phyloP scores from a whole-genome alignment of 2,888 invertebrate genomes.

The Apamea epomidion region DNA sequence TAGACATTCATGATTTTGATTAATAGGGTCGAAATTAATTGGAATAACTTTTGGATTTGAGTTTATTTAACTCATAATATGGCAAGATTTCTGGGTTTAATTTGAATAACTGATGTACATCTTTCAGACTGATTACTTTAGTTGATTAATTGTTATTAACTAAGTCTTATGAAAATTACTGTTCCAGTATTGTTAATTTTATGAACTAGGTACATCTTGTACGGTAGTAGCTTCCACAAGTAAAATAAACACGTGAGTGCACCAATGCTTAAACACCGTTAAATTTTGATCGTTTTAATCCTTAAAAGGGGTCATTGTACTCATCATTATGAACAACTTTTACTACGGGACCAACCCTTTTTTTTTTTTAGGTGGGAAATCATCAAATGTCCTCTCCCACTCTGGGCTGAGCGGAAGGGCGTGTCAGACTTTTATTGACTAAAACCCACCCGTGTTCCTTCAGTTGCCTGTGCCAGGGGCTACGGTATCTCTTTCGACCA shows the following conservation, averaged over 20 bases:
- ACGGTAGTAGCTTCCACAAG: not conserved
- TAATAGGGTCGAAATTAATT: conserved; percentile 48
- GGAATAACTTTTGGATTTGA: conserved; percentile 39
- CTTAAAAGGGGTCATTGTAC: no score
- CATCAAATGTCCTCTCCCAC: no score
- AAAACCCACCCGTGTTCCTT: no score
- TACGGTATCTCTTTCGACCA: no score
- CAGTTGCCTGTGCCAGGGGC: no score
- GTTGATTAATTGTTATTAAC: conserved; percentile 21
- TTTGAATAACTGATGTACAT: conserved; percentile 26
- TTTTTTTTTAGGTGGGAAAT: no score
- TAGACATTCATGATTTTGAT: conserved; percentile 47
- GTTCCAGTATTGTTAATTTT: not conserved
- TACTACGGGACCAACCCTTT: no score
- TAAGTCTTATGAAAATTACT: not conserved
- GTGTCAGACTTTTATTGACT: no score
- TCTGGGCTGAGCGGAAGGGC: no score
- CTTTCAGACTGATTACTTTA: conserved; percentile 17
- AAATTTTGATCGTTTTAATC: no score
- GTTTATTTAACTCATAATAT: conserved; percentile 23
- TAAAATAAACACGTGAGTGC: not conserved
- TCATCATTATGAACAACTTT: no score
- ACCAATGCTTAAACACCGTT: no score
- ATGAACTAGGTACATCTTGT: not conserved
- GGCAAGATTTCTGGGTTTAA: conserved; percentile 14